These are phyloP conservation scores for Hydractinia echinata DNA, from an alignment of 30 jellyfish, hydroid and myxozoan genomes.

Conservation along the genomic window DNA sequence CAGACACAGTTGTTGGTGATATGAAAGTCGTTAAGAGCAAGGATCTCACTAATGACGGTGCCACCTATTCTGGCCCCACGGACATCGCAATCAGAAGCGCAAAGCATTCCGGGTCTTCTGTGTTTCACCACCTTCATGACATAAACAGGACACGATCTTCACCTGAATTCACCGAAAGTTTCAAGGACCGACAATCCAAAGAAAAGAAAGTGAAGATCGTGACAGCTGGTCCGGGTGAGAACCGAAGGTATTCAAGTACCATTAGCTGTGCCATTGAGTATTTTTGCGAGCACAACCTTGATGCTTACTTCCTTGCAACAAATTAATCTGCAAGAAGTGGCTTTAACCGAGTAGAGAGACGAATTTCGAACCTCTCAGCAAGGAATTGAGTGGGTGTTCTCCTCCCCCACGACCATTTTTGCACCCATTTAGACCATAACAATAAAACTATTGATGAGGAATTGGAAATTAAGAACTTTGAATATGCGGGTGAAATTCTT, in stretches of 20 bases:
- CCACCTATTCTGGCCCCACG: conserved; percentile 39
- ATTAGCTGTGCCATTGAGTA: conserved; percentile 61
- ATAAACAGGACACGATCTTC: conserved; percentile 49
- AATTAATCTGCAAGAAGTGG: conserved; percentile 66
- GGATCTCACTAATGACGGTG: conserved; percentile 41
- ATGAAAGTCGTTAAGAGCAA: conserved; percentile 49
- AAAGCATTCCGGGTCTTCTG: conserved; percentile 47
- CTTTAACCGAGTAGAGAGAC: conserved; percentile 47
- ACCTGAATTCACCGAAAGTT: conserved; percentile 42
- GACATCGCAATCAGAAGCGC: conserved; percentile 45
- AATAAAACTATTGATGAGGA: background rate
- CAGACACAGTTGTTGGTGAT: conserved; percentile 47
- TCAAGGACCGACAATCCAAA: conserved; percentile 33
- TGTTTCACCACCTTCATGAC: conserved; percentile 48
- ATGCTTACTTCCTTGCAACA: conserved; percentile 61
- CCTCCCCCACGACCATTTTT: conserved; percentile 5
- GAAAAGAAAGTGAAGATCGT: conserved; percentile 47
- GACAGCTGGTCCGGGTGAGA: conserved; percentile 61
- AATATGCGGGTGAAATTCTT: conserved; percentile 3
- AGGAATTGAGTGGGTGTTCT: conserved; percentile 20
- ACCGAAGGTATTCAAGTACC: conserved; percentile 49
- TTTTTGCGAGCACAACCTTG: conserved; percentile 49
- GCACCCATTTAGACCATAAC: background rate
- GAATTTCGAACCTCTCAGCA: conserved; percentile 24
- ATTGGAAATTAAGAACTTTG: conserved; percentile 16